Percentiles rank a stretch among this genome's conserved stretches.
Conservation (phyloP, 1,140 invertebrate genomes). For the Scaptomyza hsui region DNA sequence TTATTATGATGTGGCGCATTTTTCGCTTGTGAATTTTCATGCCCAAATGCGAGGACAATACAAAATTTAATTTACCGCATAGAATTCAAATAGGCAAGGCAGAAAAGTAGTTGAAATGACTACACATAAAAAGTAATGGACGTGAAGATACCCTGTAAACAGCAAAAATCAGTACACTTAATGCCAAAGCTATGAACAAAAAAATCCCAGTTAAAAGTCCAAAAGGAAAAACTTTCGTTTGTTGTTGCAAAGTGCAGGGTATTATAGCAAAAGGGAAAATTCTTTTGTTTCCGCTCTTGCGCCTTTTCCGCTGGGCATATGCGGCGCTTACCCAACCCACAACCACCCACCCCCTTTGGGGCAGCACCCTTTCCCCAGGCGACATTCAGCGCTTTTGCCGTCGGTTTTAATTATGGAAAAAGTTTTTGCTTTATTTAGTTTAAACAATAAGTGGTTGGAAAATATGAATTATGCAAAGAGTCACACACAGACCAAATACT, state of each 20-base stretch:
- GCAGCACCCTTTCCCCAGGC: neutral
- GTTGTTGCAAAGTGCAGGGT: constrained; percentile 11
- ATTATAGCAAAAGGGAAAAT: constrained; percentile 39
- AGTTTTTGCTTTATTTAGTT: constrained; percentile 79
- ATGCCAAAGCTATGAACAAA: no score
- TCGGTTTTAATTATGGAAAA: constrained; percentile 78
- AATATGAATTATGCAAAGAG: constrained; percentile 77
- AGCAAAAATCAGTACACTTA: no score
- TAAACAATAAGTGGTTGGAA: constrained; percentile 78
- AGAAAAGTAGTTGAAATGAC: neutral
- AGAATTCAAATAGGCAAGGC: constrained; percentile 67
- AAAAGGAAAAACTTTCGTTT: neutral
- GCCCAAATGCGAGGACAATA: constrained; percentile 53
- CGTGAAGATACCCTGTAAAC: constrained; percentile 12
- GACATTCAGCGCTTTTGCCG: constrained; percentile 34
- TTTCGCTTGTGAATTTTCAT: constrained; percentile 61
- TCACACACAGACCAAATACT: constrained; percentile 23
- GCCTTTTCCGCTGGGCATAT: constrained; percentile 35
- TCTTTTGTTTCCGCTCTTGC: constrained; percentile 66
- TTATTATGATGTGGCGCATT: constrained; percentile 38
- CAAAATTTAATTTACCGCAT: constrained; percentile 76
- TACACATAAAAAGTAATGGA: neutral
- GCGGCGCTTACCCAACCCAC: neutral
- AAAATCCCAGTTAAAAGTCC: neutral
- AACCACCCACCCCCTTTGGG: neutral